phyloP scores from a whole-genome alignment of 2,888 invertebrate genomes.

The Diaprepes abbreviatus region DNA sequence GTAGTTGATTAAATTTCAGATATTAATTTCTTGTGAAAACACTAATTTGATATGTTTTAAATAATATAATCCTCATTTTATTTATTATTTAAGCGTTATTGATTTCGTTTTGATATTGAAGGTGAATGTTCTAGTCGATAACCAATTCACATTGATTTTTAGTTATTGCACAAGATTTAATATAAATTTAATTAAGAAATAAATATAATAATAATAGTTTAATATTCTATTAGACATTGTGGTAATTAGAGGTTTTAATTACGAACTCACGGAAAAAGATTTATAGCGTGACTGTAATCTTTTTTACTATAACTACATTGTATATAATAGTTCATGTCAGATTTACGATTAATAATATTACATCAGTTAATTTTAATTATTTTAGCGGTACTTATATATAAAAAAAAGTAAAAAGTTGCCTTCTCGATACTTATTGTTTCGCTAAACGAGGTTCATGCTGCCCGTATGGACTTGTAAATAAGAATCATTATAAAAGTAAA shows the following conservation, averaged over 20 bases:
- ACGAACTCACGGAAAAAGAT: constrained; percentile 4
- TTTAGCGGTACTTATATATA: no score
- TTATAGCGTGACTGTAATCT: constrained; percentile 11
- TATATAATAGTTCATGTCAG: background rate
- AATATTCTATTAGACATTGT: constrained; percentile 21
- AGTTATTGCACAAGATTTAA: constrained; percentile 1
- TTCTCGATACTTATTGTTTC: no score
- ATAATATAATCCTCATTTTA: background rate
- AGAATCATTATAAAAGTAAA: no score
- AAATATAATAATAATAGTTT: constrained; percentile 16
- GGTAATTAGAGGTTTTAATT: constrained; percentile 15
- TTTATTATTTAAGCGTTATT: no score
- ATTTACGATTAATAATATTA: background rate
- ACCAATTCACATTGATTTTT: background rate
- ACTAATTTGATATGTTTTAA: no score
- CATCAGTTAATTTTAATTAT: no score
- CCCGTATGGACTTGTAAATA: no score
- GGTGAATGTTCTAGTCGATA: constrained; percentile 6
- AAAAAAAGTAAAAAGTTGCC: no score
- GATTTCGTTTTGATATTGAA: background rate
- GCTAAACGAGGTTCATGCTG: no score
- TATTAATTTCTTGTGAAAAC: no score
- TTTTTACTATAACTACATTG: background rate
- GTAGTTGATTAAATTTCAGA: no score
- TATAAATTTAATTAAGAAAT: constrained; percentile 15